A percentile compares a stretch with the other conserved stretches of the same genome.
phyloP scores from a whole-genome alignment of 2,797 vertebrate genomes.

The Chaunax sp. region DNA sequence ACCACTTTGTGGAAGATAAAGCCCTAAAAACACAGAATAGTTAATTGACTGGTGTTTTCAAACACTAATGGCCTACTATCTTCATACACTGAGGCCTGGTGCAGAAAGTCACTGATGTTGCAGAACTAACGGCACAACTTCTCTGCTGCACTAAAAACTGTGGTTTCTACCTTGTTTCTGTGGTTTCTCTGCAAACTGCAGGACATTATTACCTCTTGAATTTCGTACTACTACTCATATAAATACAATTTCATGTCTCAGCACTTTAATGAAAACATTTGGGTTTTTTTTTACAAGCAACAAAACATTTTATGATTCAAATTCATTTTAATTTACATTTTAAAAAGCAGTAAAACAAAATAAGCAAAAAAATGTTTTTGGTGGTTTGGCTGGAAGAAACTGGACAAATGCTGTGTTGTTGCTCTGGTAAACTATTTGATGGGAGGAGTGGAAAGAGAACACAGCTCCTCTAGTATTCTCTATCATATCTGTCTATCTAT shows the following conservation, averaged over 20 bases:
- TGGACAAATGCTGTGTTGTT: slow-evolving; percentile 54
- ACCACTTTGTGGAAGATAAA: too few species aligned
- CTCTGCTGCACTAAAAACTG: slow-evolving; percentile 71
- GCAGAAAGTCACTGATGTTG: slow-evolving; percentile 51
- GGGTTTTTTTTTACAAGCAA: slow-evolving; percentile 65
- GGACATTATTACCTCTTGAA: slow-evolving; percentile 67
- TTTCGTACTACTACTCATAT: slow-evolving; percentile 67
- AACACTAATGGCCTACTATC: neutral
- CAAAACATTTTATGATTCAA: slow-evolving; percentile 39
- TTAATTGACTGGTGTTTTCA: too few species aligned
- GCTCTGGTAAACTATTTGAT: slow-evolving; percentile 60
- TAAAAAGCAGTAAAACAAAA: slow-evolving; percentile 11
- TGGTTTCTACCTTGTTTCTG: slow-evolving; percentile 66
- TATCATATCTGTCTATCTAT: slow-evolving; percentile 77
- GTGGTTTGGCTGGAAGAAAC: slow-evolving; percentile 11
- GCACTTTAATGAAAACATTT: slow-evolving; percentile 76
- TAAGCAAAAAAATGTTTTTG: neutral
- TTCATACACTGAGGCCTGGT: slow-evolving; percentile 21
- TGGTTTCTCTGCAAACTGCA: slow-evolving; percentile 57
- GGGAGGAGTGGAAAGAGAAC: slow-evolving; percentile 64
- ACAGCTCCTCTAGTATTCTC: slow-evolving; percentile 76
- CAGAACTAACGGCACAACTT: slow-evolving; percentile 54
- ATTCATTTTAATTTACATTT: slow-evolving; percentile 29
- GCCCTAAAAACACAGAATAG: too few species aligned
- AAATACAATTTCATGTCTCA: slow-evolving; percentile 67